Evolutionary conservation across 2,888 invertebrate genomes (phyloP).

Genomic region (Barypeithes pellucidus): DNA sequence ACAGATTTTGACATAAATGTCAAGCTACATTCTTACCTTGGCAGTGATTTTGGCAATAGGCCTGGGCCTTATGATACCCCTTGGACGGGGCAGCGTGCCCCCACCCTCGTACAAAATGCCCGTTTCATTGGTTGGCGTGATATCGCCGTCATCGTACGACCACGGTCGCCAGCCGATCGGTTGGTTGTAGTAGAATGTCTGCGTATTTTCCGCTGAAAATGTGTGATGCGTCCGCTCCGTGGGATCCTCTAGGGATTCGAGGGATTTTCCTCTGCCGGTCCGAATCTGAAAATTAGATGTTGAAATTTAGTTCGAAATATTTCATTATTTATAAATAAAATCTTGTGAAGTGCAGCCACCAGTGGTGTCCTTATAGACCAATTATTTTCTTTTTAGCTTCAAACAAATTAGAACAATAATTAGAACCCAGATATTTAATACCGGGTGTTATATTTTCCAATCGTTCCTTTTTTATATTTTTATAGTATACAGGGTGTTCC

Average conservation of each 20-base stretch:
- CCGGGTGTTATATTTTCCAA: no score
- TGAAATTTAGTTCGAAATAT: neutral
- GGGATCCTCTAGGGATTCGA: conserved; percentile 89
- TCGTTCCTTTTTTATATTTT: no score
- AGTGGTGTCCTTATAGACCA: no score
- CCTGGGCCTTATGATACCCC: conserved; percentile 85
- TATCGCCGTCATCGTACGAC: conserved; percentile 92
- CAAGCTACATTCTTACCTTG: conserved; percentile 69
- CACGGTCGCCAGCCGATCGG: conserved; percentile 72
- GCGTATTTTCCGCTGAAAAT: conserved; percentile 75
- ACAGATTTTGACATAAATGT: no score
- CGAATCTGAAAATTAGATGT: conserved; percentile 76
- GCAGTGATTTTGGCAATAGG: conserved; percentile 85
- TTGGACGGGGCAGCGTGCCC: conserved; percentile 89
- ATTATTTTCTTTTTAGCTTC: no score
- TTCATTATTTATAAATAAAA: no score
- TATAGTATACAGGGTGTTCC: no score
- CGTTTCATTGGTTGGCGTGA: conserved; percentile 89
- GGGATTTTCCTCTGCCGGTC: conserved; percentile 87
- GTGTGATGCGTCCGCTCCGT: conserved; percentile 78
- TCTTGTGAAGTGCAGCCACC: no score
- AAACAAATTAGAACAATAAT: no score
- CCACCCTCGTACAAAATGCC: conserved; percentile 77
- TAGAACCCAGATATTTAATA: no score
- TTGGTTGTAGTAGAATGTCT: conserved; percentile 74